Base-by-base conservation (phyloP, 2,113 vertebrate genomes). In the Cromileptes altivelis region DNA sequence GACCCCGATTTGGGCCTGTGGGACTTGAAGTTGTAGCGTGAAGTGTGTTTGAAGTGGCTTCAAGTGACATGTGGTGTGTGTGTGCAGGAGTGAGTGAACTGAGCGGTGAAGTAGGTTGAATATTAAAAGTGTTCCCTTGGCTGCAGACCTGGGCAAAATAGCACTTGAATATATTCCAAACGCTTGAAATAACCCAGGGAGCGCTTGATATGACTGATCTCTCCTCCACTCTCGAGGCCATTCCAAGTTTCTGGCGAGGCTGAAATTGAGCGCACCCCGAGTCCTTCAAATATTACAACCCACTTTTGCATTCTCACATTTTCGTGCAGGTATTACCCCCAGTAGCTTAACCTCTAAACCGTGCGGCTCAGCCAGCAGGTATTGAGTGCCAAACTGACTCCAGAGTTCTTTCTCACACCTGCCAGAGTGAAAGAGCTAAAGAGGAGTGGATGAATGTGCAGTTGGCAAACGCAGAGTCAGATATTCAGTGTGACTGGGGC, bases 71-170 rank as follows among this genome's bases (percentile, higher is more conserved):
- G 81, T 53, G 71, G 47, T 30, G 73, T 50, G 42, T 33, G 37
- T 19, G 45, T 27, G 53, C 2, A 57, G 61, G 63, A 37, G 21
- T 49, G 70, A 72, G 78, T 67, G 80, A 84, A 84, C 63, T 68
- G 78, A 86, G 82, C 63, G 3, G 56, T 89, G 88, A 92, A 91
- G 86, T 90, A 86, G 86, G 91, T 73, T 91, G 91, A 90, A 89
- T 91, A 85, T 91, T 93, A 85, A 90, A 91, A 86, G 81, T 70
- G 69, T 53, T 89, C 91, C 88, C 86, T 58, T 19, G 83, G 69
- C 86, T 86, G 64, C 82, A 77, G 90, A 89, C 89, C 78, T 61
- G 76, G 83, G 87, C 68, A 71, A 86, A 92, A 89, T 86, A 82
- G 86, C 76, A 60, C 83, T 91, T 84, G 83, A 89, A 85, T 91